Conservation (phyloP, 2,888 invertebrate genomes). For the Phyllotreta striolata region DNA sequence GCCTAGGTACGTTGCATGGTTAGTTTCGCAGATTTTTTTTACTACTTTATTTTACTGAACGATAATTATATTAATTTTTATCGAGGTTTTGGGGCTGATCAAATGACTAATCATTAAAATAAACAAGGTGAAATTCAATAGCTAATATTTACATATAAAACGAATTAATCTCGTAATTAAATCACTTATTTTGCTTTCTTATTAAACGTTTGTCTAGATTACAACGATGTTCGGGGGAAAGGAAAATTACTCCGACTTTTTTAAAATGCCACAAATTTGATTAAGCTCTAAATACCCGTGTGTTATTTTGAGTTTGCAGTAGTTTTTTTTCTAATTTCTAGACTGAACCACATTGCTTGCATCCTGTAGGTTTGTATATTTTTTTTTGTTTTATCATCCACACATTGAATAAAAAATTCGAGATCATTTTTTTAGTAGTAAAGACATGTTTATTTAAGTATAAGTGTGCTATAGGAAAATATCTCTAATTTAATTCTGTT, state of each 20-base stretch:
- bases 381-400: slow-evolving; percentile 11
- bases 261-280: slow-evolving; percentile 26
- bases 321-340: slow-evolving; percentile 37
- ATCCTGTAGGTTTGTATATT: slow-evolving; percentile 42
- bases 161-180: too few species aligned
- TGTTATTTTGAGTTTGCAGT: slow-evolving; percentile 33
- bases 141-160: too few species aligned
- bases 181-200: too few species aligned
- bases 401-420: slow-evolving; percentile 4
- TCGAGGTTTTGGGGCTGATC: slow-evolving; percentile 4
- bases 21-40: slow-evolving; percentile 52
- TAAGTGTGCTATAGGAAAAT: not conserved
- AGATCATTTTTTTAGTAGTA: slow-evolving; percentile 3
- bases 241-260: slow-evolving; percentile 15
- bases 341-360: slow-evolving; percentile 34
- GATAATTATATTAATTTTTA: slow-evolving; percentile 10
- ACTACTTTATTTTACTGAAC: slow-evolving; percentile 24
- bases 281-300: not conserved
- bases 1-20: slow-evolving; percentile 63
- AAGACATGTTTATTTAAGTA: not conserved
- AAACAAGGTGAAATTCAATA: too few species aligned
- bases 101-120: not conserved
- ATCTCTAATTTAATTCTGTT: slow-evolving; percentile 10
- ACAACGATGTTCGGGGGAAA: not conserved
- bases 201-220: too few species aligned